Percentiles rank a stretch among this genome's conserved stretches.
Evolutionary conservation across 2,113 vertebrate species (phyloP).

Genomic region (Parus major): DNA sequence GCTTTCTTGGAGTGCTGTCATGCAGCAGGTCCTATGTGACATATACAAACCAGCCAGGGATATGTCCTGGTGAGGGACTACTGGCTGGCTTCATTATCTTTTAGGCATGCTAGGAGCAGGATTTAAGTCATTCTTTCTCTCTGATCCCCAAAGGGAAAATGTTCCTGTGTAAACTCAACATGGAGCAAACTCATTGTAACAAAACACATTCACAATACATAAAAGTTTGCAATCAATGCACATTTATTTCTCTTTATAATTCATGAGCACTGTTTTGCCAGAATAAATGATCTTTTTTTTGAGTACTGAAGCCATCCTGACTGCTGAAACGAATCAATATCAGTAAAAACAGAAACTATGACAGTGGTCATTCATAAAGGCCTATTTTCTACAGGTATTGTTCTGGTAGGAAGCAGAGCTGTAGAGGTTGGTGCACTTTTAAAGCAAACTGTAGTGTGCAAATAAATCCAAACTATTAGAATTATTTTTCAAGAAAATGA

Average conservation of each 20-base stretch:
- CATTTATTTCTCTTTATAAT: background rate
- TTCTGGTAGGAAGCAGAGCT: background rate
- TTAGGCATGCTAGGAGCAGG: background rate
- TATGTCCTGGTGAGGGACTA: background rate
- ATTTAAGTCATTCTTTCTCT: background rate
- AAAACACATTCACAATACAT: background rate
- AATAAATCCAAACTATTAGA: background rate
- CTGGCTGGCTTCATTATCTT: background rate
- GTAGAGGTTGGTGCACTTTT: background rate
- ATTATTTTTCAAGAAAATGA: background rate
- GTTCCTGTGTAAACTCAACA: background rate
- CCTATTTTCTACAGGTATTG: background rate
- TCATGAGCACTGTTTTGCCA: background rate
- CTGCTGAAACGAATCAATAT: constrained; percentile 1
- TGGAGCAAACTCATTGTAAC: background rate
- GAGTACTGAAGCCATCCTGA: constrained; percentile 1
- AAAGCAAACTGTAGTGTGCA: background rate
- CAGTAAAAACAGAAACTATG: background rate
- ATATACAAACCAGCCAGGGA: background rate
- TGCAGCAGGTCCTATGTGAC: background rate
- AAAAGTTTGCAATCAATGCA: background rate
- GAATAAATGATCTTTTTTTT: background rate
- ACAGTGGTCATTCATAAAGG: background rate
- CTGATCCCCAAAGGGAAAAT: background rate
- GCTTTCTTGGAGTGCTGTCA: background rate